phyloP scores from a whole-genome alignment of 2,797 vertebrate species.

The Varecia variegata region DNA sequence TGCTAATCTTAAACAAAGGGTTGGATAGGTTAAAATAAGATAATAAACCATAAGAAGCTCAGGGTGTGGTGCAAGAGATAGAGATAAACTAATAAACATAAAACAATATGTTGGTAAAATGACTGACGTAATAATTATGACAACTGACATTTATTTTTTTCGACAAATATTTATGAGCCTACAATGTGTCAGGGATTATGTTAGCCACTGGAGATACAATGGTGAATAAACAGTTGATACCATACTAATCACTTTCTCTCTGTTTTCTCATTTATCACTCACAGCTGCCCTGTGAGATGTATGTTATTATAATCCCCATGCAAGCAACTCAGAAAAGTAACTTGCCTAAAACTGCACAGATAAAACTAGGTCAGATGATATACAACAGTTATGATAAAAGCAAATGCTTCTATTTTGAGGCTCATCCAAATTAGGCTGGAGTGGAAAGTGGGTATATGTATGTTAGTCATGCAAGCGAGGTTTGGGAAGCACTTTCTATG shows the following conservation, averaged over 20 bases:
- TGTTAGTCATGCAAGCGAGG: neutral
- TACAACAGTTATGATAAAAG: neutral
- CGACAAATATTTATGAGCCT: neutral
- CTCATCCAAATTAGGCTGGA: neutral
- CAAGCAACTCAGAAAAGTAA: constrained; percentile 11
- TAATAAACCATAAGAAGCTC: neutral
- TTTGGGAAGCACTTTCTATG: neutral
- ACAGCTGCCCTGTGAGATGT: neutral
- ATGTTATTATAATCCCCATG: neutral
- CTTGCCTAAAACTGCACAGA: neutral
- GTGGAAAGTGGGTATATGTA: neutral
- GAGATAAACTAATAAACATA: neutral
- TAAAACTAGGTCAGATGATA: neutral
- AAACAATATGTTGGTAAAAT: neutral
- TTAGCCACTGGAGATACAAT: neutral
- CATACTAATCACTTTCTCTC: neutral
- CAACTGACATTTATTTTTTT: neutral
- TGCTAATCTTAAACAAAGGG: neutral
- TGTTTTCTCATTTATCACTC: neutral
- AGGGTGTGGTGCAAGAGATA: neutral
- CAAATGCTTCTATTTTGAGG: neutral
- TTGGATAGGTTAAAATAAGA: neutral
- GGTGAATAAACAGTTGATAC: neutral
- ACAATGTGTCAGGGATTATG: neutral
- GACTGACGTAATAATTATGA: neutral